phyloP scores from a whole-genome alignment of 2,797 vertebrate species.

The Cirrhinus molitorella region DNA sequence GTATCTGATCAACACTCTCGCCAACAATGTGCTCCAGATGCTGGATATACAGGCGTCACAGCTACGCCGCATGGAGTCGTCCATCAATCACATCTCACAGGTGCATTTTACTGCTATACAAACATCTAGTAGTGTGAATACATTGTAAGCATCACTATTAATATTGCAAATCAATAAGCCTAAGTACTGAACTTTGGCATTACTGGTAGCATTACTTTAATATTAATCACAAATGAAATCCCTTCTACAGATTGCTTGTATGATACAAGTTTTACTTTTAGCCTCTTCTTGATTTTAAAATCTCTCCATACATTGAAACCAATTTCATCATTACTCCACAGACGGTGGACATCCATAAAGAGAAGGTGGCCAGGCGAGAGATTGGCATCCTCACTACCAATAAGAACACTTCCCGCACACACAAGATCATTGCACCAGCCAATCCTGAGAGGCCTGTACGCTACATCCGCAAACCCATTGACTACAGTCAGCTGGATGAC shows the following conservation, averaged over 20 bases:
- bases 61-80: conserved; percentile 97
- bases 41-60: conserved; percentile 98
- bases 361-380: conserved; percentile 98
- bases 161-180: not conserved
- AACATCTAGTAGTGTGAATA: not conserved
- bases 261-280: too few species aligned
- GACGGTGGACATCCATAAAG: conserved; percentile 99
- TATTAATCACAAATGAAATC: too few species aligned
- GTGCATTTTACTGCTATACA: conserved; percentile 67
- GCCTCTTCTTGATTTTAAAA: not conserved
- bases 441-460: conserved; percentile 98
- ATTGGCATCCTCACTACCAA: conserved; percentile 99
- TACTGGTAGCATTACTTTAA: too few species aligned
- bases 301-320: not conserved
- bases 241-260: too few species aligned
- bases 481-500: conserved; percentile 98
- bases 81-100: conserved; percentile 99
- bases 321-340: conserved; percentile 58
- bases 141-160: not conserved
- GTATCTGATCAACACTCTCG: conserved; percentile 97
- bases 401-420: conserved; percentile 99
- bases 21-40: conserved; percentile 99
- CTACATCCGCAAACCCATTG: conserved; percentile 98
- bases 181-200: not conserved
- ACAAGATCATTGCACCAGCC: conserved; percentile 99